Evolutionary conservation across 2,113 vertebrate species (phyloP).

Genomic region (Periophthalmodon schlosseri): DNA sequence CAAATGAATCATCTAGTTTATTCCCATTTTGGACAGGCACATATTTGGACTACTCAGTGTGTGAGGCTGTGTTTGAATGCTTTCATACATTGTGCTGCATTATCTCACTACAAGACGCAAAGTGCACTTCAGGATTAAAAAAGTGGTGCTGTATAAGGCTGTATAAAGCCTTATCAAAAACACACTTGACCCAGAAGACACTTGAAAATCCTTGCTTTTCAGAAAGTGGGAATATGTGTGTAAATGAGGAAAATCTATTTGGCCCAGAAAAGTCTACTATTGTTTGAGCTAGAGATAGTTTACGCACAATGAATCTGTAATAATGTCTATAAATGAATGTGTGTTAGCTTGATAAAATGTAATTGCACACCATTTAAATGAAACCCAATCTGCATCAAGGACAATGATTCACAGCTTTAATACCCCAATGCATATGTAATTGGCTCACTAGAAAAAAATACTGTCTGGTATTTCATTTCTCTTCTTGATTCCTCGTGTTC

Average conservation of each 20-base stretch:
- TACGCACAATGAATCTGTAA: not conserved
- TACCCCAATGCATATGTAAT: conserved; percentile 27
- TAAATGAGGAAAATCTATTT: not conserved
- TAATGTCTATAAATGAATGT: not conserved
- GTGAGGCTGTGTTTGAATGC: not conserved
- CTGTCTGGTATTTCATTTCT: not conserved
- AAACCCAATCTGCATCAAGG: not conserved
- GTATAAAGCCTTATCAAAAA: no score
- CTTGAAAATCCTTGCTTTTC: not conserved
- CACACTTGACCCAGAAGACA: not conserved
- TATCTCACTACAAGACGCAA: not conserved
- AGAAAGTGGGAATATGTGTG: not conserved
- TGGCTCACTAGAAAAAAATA: conserved; percentile 14
- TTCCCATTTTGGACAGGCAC: no score
- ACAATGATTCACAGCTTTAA: conserved; percentile 5
- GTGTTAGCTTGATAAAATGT: not conserved
- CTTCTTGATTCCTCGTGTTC: not conserved
- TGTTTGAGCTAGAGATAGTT: not conserved
- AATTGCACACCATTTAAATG: conserved; percentile 1
- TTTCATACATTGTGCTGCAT: not conserved
- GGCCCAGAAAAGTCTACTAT: not conserved
- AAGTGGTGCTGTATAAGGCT: not conserved
- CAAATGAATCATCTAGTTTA: no score
- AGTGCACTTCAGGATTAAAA: not conserved
- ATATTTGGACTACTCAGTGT: no score